Evolutionary conservation across 2,888 invertebrate genomes (phyloP).

Genomic region (Megaustenia siamemsis): DNA sequence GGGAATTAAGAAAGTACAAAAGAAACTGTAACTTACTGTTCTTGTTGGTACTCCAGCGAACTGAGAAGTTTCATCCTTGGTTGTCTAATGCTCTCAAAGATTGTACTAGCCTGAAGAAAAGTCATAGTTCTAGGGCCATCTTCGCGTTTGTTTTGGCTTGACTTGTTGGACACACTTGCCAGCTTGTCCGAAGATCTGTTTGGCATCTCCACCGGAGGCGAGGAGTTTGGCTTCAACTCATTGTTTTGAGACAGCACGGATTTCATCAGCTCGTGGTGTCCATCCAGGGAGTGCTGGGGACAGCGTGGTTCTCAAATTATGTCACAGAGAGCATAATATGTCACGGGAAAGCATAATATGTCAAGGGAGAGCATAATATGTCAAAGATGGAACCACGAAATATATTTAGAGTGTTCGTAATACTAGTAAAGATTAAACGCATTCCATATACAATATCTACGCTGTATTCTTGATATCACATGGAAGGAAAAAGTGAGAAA

Average conservation of each 20-base stretch:
- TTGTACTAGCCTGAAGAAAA: slow-evolving; percentile 38
- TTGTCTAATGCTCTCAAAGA: slow-evolving; percentile 28
- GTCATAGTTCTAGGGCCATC: neutral
- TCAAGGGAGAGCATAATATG: too few species aligned
- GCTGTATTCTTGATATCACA: too few species aligned
- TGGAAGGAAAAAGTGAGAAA: too few species aligned
- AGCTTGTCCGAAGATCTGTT: neutral
- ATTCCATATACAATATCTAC: too few species aligned
- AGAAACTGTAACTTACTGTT: slow-evolving; percentile 10
- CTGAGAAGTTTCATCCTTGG: slow-evolving; percentile 28
- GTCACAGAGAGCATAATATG: too few species aligned
- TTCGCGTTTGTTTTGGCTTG: neutral
- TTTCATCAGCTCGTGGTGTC: slow-evolving; percentile 44
- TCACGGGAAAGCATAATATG: too few species aligned
- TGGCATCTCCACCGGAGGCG: neutral
- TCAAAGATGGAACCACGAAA: too few species aligned
- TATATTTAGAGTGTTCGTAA: too few species aligned
- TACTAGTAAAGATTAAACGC: too few species aligned
- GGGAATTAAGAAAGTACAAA: neutral
- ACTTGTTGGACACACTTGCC: neutral
- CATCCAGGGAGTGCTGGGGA: slow-evolving; percentile 36
- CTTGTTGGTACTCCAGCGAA: slow-evolving; percentile 31
- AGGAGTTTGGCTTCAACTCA: neutral
- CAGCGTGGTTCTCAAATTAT: too few species aligned
- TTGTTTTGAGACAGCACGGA: slow-evolving; percentile 11